Base-by-base conservation (phyloP, 2,113 vertebrate species). In the Acanthochromis polyacanthus region DNA sequence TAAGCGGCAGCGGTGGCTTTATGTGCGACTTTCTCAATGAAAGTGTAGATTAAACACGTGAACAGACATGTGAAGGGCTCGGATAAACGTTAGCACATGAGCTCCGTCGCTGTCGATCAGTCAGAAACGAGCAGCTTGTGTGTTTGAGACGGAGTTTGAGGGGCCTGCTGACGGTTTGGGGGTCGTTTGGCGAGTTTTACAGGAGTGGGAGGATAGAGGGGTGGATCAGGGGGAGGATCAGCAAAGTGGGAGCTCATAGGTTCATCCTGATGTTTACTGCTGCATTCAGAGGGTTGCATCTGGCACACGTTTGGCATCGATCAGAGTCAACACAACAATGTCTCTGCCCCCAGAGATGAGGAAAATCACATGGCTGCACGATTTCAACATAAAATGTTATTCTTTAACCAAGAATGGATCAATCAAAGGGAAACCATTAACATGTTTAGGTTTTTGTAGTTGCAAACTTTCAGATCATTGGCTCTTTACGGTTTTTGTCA, bases 171-270 rank as follows among this genome's bases (percentile, higher is more conserved):
- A 28, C 23, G 60, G 59, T 64, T 52, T 46, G 62, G 17, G 48
- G 69, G 10, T 75, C 7, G 46, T 69, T 72, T 71, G n/a, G 28
- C 0, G 4, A 57, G 16, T 55, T 88, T 81, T 75, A 59, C 9
- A 30, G 51, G 66, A 83, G 74, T 77, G 60, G 88, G 87, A 23
- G 88, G 38, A 52, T 10, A n/a, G 51, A 76, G 62, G 60, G 91
- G 89, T 66, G 89, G 89, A 82, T 78, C 57, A 92, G 86, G 92
- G 89, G 93, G 93, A 86, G 92, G 90, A 90, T 86, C 43, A 5
- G 68, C 10, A 61, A 22, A 53, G 46, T 55, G 65, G 76, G 28
- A 81, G 75, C 84, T 90, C 85, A 94, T 94, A 92, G 93, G 93
- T 85, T 77, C 62, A 77, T 72, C 69, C 74, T 84, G 62, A 77